Evolutionary conservation across 2,113 vertebrate genomes (phyloP), one percentile per base, ranked within the genome.

Genomic region (Nestor notabilis): DNA sequence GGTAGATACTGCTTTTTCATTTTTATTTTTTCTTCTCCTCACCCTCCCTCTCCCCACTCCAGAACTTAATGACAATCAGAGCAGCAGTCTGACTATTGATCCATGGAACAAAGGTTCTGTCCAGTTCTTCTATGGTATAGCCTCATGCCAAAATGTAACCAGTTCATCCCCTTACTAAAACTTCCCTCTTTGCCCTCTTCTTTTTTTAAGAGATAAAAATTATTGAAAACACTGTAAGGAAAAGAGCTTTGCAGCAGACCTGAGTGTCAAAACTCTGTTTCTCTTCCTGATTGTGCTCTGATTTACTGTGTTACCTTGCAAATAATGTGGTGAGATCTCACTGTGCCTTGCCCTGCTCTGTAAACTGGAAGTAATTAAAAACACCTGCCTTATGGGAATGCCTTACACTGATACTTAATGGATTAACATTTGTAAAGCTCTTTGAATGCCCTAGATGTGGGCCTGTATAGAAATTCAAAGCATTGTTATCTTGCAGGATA

Each of bases 401-500:
- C 9, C 41, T 71, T 91, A 79, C 58, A 83, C 70, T 66, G 82
- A 83, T 74, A 72, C n/a, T 89, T 93, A 72, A 90, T 87, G 68
- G 65, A 78, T 94, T 97, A 86, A 94, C 64, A 76, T 83, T 94
- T 95, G 68, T 80, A 89, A 93, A 89, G 63, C 83, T 90, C 64
- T 96, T 77, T 83, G 79, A 94, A 90, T 89, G 43, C 13, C 35
- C 91, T 28, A 91, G 43, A 49, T 63, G 46, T 28, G 21, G 39
- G 24, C 90, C 64, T 87, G 35, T 55, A 80, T 15, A 68, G 80
- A 80, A 95, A 96, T 81, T 53, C 64, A 89, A 89, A 81, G 41
- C 43, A 80, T 44, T 83, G 60, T 84, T 75, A 79, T 91, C 47
- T 83, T 58, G 33, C 50, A 46, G 71, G 50, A 77, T 71, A 91